Evolutionary conservation across 2,113 vertebrate species (phyloP).

Genomic region (Thymallus thymallus): DNA sequence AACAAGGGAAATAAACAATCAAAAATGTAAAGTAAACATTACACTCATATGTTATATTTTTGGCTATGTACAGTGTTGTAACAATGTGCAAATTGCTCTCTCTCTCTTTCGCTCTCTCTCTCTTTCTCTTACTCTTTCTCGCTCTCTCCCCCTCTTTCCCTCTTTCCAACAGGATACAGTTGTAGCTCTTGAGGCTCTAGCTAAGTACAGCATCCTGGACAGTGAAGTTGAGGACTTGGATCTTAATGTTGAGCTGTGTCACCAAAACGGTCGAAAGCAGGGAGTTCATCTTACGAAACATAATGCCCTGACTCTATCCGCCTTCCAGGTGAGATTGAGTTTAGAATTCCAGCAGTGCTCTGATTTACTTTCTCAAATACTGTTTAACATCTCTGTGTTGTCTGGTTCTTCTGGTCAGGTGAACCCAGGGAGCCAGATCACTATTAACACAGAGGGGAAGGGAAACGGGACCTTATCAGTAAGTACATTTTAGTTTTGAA

Average conservation of each 20-base stretch:
- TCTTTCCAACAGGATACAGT: conserved; percentile 45
- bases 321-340: conserved; percentile 27
- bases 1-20: too few species aligned
- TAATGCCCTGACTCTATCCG: conserved; percentile 33
- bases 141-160: too few species aligned
- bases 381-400: not conserved
- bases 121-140: too few species aligned
- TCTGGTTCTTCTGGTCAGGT: conserved; percentile 20
- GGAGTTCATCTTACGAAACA: conserved; percentile 13
- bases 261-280: conserved; percentile 1
- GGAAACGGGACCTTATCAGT: conserved; percentile 53
- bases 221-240: conserved; percentile 37
- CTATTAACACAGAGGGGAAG: conserved; percentile 26
- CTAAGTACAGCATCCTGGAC: conserved; percentile 27
- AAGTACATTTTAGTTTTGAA: not conserved
- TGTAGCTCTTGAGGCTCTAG: conserved; percentile 51
- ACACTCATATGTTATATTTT: too few species aligned
- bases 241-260: conserved; percentile 45
- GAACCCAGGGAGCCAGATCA: conserved; percentile 22
- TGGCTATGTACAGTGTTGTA: too few species aligned
- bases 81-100: too few species aligned
- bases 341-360: not conserved
- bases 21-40: too few species aligned
- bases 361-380: not conserved
- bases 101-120: too few species aligned